A percentile compares a stretch with the other conserved stretches of the same genome.
These are phyloP conservation scores for Lepidocolaptes lacrymiger DNA, from an alignment of 2,797 vertebrate genomes.

Conservation along the genomic window DNA sequence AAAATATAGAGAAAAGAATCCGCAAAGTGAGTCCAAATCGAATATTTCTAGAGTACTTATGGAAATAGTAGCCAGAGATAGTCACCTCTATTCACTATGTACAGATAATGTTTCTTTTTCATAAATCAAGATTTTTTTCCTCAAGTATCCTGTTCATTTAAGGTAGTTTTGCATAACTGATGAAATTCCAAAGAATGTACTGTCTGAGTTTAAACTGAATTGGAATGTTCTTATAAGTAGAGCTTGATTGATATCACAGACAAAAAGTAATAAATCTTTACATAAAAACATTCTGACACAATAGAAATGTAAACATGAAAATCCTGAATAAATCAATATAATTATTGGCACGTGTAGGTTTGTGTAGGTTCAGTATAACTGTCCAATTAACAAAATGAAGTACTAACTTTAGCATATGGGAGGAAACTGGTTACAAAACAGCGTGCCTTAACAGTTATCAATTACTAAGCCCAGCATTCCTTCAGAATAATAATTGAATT, in stretches of 20 bases:
- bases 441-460: neutral
- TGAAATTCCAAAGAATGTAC: neutral
- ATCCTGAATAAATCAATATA: neutral
- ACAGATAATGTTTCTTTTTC: neutral
- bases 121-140: neutral
- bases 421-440: neutral
- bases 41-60: neutral
- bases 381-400: neutral
- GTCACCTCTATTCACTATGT: neutral
- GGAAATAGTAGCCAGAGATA: neutral
- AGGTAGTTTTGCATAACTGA: neutral
- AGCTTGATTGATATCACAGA: neutral
- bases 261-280: neutral
- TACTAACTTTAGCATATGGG: neutral
- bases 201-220: neutral
- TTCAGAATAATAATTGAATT: constrained; percentile 1
- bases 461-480: neutral
- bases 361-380: neutral
- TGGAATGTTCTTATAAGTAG: neutral
- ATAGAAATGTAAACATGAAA: neutral
- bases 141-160: neutral
- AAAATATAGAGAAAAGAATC: neutral
- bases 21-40: neutral
- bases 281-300: neutral
- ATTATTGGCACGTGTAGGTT: neutral